Evolutionary conservation across 2,797 vertebrate species (phyloP).

Genomic region (Intellagama lesueurii): DNA sequence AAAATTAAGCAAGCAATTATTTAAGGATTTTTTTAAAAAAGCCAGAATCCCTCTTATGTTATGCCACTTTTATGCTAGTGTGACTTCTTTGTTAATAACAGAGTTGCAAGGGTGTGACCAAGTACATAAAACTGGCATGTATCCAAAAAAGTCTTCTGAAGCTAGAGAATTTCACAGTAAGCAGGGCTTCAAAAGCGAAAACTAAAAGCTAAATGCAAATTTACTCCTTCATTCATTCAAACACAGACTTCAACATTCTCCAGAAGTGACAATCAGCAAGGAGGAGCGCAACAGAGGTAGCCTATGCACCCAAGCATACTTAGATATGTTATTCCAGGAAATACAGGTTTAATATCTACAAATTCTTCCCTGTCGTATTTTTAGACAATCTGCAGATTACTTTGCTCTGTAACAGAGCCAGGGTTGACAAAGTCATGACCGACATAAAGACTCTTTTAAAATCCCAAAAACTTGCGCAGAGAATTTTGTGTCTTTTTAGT

Average conservation of each 20-base stretch:
- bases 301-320: not conserved
- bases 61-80: not conserved
- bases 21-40: not conserved
- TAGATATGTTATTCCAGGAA: not conserved
- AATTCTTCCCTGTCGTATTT: too few species aligned
- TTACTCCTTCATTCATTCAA: not conserved
- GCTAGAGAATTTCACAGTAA: not conserved
- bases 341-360: not conserved
- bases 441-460: too few species aligned
- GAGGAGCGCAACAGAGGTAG: not conserved
- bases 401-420: not conserved
- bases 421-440: too few species aligned
- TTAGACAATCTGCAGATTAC: too few species aligned
- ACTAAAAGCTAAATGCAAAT: not conserved
- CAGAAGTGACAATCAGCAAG: not conserved
- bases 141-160: slow-evolving; percentile 9
- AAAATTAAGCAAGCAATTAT: not conserved
- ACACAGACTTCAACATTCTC: slow-evolving; percentile 25
- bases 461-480: too few species aligned
- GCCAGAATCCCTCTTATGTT: not conserved
- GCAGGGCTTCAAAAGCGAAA: not conserved
- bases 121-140: slow-evolving; percentile 3
- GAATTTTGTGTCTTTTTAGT: not conserved
- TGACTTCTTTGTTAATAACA: slow-evolving; percentile 16
- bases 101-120: not conserved